A percentile compares a stretch with the other conserved stretches of the same genome.
phyloP scores from a whole-genome alignment of 2,797 vertebrate species.

The Phoebastria nigripes region DNA sequence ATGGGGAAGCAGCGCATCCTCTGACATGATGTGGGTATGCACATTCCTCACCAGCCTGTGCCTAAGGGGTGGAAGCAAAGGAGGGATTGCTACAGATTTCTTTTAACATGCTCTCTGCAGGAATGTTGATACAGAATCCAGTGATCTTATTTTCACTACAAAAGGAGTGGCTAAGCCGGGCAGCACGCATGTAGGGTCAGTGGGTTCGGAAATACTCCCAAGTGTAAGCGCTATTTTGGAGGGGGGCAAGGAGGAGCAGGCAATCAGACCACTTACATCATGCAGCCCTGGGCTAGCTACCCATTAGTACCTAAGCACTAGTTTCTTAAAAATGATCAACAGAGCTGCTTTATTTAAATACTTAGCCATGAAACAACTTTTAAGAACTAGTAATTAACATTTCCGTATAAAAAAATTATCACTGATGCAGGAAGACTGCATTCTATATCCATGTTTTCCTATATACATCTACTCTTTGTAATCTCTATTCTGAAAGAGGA shows the following conservation, averaged over 20 bases:
- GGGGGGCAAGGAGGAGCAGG: not conserved
- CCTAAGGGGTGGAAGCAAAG: not conserved
- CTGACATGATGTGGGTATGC: not conserved
- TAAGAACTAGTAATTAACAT: not conserved
- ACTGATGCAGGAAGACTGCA: not conserved
- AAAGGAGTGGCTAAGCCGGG: not conserved
- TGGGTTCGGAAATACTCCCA: not conserved
- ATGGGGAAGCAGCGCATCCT: not conserved
- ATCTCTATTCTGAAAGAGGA: not conserved
- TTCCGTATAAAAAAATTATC: not conserved
- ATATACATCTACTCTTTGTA: not conserved
- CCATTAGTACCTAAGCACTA: not conserved
- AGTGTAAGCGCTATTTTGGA: rapidly evolving
- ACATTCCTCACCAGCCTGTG: not conserved
- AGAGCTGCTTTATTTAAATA: not conserved
- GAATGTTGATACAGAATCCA: not conserved
- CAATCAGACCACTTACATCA: not conserved
- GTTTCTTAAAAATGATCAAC: not conserved
- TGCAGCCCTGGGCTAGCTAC: not conserved
- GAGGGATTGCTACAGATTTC: not conserved
- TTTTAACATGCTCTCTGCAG: not conserved
- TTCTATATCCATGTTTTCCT: not conserved
- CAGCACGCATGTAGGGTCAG: not conserved
- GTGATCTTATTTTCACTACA: not conserved
- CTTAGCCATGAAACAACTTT: not conserved